Conservation (phyloP, 2,888 invertebrate genomes). For the Acrobasis repandana region DNA sequence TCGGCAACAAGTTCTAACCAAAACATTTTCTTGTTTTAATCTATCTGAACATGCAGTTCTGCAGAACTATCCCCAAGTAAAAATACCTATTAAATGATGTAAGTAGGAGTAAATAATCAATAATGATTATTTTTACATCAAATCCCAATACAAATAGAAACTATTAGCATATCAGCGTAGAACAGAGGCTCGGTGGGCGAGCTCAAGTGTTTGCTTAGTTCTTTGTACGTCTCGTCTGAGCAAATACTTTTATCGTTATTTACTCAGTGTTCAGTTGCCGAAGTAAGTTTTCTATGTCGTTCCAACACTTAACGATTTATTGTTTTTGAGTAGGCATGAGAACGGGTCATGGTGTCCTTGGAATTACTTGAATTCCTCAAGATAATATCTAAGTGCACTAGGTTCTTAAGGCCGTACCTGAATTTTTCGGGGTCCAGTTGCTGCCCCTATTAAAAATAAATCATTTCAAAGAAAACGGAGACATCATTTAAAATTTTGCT, state of each 20-base stretch:
- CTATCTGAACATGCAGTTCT: no score
- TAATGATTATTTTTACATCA: constrained; percentile 10
- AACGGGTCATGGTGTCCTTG: background rate
- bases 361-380: background rate
- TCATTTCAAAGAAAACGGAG: no score
- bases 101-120: background rate
- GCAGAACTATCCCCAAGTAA: no score
- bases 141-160: constrained; percentile 36
- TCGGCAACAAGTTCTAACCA: no score
- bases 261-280: constrained; percentile 72
- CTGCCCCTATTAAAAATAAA: no score
- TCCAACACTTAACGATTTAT: constrained; percentile 13
- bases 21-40: no score
- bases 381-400: no score
- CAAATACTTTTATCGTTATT: constrained; percentile 80
- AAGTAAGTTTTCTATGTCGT: background rate
- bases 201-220: constrained; percentile 69
- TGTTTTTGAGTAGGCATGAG: constrained; percentile 16
- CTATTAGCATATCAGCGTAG: constrained; percentile 56
- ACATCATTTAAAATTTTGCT: no score
- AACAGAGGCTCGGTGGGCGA: constrained; percentile 61
- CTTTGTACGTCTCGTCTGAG: constrained; percentile 72
- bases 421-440: no score
- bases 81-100: background rate
- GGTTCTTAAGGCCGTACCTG: no score